Percentiles rank a stretch among this genome's conserved stretches.
phyloP scores from a whole-genome alignment of 2,888 invertebrate genomes.

The Nebria salina region DNA sequence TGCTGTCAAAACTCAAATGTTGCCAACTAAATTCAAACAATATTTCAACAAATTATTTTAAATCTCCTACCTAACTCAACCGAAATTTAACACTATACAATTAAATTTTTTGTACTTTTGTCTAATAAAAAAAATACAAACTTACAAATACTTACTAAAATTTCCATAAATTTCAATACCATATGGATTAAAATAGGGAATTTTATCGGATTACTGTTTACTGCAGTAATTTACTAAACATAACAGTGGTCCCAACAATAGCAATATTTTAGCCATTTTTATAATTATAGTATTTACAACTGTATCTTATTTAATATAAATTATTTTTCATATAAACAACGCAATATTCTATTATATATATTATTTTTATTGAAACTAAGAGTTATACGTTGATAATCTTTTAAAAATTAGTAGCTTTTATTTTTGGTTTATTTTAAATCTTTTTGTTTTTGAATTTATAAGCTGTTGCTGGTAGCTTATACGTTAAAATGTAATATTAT shows the following conservation, averaged over 20 bases:
- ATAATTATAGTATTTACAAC: neutral
- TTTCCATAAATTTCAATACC: conserved; percentile 4
- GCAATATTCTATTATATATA: too few species aligned
- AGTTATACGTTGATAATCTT: too few species aligned
- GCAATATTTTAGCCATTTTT: neutral
- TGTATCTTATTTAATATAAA: neutral
- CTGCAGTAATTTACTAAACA: neutral
- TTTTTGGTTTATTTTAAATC: too few species aligned
- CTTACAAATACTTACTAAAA: neutral
- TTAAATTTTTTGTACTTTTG: neutral
- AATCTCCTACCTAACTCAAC: neutral
- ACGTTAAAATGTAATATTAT: too few species aligned
- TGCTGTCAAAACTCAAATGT: conserved; percentile 39
- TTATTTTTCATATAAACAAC: too few species aligned
- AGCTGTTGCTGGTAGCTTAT: too few species aligned
- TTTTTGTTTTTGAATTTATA: too few species aligned
- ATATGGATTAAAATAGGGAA: conserved; percentile 36
- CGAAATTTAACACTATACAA: neutral
- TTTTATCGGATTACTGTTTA: conserved; percentile 2
- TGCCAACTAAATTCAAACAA: conserved; percentile 26
- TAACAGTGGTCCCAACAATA: conserved; percentile 24
- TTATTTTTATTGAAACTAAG: too few species aligned
- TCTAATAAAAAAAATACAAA: neutral
- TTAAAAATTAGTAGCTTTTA: too few species aligned
- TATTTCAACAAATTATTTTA: neutral